Evolutionary conservation across 2,888 invertebrate genomes (phyloP), one percentile per base, ranked within the genome.

Genomic region (Melikaiella ostensackeni): DNA sequence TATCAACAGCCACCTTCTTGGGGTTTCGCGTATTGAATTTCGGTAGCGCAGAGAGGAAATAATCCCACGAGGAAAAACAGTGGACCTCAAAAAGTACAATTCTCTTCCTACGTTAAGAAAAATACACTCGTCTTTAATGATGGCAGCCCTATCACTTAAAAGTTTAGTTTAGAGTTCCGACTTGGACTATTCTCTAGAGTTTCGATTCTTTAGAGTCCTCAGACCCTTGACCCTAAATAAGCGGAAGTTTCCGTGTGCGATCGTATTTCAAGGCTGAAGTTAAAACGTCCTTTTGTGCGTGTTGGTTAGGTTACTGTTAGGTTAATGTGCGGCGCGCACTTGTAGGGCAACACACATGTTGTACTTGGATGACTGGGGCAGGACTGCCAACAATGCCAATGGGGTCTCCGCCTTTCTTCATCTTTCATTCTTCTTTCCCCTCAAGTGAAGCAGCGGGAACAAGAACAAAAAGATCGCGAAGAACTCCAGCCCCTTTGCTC

Each of bases 401-500:
- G 59, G 62, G 38, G 57, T 59, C 33, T n/a, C 35, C 46, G 77
- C 42, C 61, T 76, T 66, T 50, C 73, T 74, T 61, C 57, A n/a
- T 78, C 73, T 78, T 74, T 74, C 80, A 74, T 78, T 75, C 80
- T 76, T 78, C 77, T 81, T 77, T 74, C 79, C 78, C 66, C 74
- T 33, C 75, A 75, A 78, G 76, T 75, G 64, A 55, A 75, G 55
- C 75, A 78, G 75, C 59, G 42, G 79, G 75, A 79, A 74, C 79
- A 77, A 76, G 75, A 81, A 80, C 78, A 80, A 81, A 80, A 74
- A 75, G 78, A 81, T 76, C 79, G 80, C 78, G 83, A 84, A 82
- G 82, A 82, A 81, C 55, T 62, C 75, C 75, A 74, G 75, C 57
- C 38, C 24, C 74, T 55, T 74, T 19, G 19, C 57, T 74, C 74